Evolutionary conservation across 2,113 vertebrate genomes (phyloP).

Genomic region (Notothenia coriiceps): DNA sequence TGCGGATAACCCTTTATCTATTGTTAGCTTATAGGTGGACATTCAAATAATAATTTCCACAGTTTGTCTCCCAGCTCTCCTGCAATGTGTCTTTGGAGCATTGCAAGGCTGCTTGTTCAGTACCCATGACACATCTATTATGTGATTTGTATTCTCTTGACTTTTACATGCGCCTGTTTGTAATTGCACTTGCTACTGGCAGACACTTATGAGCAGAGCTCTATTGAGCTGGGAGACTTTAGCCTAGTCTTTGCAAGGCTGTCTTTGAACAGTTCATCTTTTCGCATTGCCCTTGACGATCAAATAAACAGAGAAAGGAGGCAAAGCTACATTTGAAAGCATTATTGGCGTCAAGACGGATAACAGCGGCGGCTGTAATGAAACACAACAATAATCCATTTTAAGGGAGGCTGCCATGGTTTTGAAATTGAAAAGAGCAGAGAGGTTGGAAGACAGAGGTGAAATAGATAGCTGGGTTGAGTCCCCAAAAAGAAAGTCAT

Average conservation of each 20-base stretch:
- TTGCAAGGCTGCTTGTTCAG: conserved; percentile 45
- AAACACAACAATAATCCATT: conserved; percentile 73
- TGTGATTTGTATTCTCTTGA: conserved; percentile 81
- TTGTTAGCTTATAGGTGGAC: conserved; percentile 24
- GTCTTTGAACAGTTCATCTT: conserved; percentile 74
- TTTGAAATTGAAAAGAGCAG: conserved; percentile 56
- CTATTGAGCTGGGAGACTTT: conserved; percentile 69
- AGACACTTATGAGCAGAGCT: conserved; percentile 69
- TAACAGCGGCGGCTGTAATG: conserved; percentile 63
- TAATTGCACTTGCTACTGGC: conserved; percentile 77
- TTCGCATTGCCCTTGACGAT: conserved; percentile 78
- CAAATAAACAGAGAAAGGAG: conserved; percentile 68
- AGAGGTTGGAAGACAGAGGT: conserved; percentile 37
- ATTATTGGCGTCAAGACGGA: conserved; percentile 64
- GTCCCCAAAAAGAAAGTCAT: conserved; percentile 21
- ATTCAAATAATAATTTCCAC: conserved; percentile 3
- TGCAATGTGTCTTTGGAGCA: conserved; percentile 35
- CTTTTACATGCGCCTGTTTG: conserved; percentile 78
- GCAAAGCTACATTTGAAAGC: conserved; percentile 67
- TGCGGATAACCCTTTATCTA: conserved; percentile 29
- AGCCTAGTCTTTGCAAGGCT: conserved; percentile 58
- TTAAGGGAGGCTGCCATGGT: conserved; percentile 46
- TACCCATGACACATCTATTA: conserved; percentile 70
- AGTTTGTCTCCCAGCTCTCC: conserved; percentile 8
- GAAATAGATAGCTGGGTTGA: conserved; percentile 43